A percentile compares a stretch with the other conserved stretches of the same genome.
Conservation (phyloP, 2,113 vertebrate genomes). For the Natator depressus region DNA sequence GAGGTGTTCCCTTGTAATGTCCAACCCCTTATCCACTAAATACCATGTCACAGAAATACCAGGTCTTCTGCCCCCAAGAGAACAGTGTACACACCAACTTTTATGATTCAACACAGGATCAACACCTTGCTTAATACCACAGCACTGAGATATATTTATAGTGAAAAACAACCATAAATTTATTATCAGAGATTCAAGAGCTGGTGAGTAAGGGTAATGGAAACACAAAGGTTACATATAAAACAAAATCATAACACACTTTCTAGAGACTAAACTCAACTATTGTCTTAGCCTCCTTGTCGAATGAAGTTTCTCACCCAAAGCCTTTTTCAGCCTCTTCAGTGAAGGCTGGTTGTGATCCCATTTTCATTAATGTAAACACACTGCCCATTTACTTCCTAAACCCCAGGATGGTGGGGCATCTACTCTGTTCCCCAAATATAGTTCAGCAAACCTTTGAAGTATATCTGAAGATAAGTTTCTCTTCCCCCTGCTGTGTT, state of each 20-base stretch:
- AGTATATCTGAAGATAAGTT: background rate
- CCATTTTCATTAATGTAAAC: background rate
- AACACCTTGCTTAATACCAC: background rate
- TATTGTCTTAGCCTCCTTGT: background rate
- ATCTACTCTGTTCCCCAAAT: background rate
- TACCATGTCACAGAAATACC: background rate
- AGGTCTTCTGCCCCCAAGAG: background rate
- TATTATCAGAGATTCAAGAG: background rate
- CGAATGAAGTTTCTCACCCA: background rate
- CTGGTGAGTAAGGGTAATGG: background rate
- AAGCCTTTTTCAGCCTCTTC: background rate
- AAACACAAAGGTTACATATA: background rate
- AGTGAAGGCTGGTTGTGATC: background rate
- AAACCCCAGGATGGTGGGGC: background rate
- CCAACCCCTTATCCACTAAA: background rate
- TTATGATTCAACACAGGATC: background rate
- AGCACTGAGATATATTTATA: background rate
- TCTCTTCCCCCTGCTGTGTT: background rate
- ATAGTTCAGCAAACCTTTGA: background rate
- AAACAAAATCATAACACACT: background rate
- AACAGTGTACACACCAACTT: background rate
- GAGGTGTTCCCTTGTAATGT: background rate
- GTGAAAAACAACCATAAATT: background rate
- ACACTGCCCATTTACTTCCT: background rate
- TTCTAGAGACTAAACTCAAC: background rate